Evolutionary conservation across 30 jellyfish, hydroid and myxozoan genomes (phyloP), one percentile per base, ranked within the genome.

Genomic region (Aurelia aurita complex sp. Pacific): DNA sequence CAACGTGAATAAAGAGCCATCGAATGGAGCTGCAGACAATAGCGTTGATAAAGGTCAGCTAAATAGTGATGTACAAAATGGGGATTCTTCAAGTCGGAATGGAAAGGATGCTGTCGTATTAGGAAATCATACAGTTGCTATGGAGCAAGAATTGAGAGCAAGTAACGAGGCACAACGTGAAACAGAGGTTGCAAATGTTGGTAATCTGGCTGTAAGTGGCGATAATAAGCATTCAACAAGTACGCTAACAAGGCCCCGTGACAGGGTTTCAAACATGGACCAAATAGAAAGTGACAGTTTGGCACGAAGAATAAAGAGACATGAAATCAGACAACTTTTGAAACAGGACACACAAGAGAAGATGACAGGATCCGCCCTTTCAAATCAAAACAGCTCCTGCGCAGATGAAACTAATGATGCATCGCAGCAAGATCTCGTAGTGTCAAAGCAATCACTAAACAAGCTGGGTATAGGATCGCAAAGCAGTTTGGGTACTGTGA

Each of bases 281-380:
- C 77, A 83, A n/a, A 38, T 15, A n/a, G 92, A 83, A 65, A 62
- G 92, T 65, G 92, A 83, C 42, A 83, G 86, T 40, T 62, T 83
- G 67, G 85, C 85, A 38, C 46, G 92, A 50, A 71, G 79, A 38
- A 74, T 83, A 5, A 70, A 72, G 62, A 83, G 60, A 53, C 92
- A 83, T 65, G 92, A 83, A 73, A 83, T 83, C 17, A 65, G 92
- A 14, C 92, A 72, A 43, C 73, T 83, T 3, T 38, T 83, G 73
- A 83, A 83, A 46, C 76, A 77, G 32, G 92, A 83, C 59, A 62
- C 85, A 29, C 16, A 79, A 15, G 61, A 46, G 61, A 67, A 69
- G 65, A 36, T 59, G 70, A 17, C 36, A 1, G 70, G 70, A 61
- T 61, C 36, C 4, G 57, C 15, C 14, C 15, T 9, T 7, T 5